These are phyloP conservation scores for Uloborus plumipes DNA, from an alignment of 2,888 invertebrate genomes.

Conservation along the genomic window DNA sequence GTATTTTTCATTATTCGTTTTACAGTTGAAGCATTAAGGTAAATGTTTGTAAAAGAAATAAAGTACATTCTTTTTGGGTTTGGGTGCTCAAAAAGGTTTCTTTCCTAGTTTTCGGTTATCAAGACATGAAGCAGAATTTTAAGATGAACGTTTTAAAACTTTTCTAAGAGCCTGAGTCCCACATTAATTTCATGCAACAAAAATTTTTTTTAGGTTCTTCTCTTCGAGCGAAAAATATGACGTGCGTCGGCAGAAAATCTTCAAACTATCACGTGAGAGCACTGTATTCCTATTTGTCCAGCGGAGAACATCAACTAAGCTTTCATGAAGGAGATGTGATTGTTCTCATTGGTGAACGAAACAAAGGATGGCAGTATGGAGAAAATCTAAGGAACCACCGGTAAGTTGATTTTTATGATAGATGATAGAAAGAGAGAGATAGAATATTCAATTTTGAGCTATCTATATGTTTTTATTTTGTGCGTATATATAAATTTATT, in stretches of 20 bases:
- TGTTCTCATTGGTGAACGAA: slow-evolving; percentile 88
- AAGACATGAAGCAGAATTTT: no score
- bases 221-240: slow-evolving; percentile 71
- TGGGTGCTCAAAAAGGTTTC: no score
- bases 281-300: slow-evolving; percentile 88
- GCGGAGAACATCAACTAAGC: slow-evolving; percentile 90
- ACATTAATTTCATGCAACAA: background rate
- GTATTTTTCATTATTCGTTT: no score
- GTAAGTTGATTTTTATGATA: slow-evolving; percentile 65
- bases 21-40: no score
- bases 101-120: no score
- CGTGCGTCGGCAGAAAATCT: slow-evolving; percentile 72
- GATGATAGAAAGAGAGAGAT: background rate
- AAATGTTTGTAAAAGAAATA: no score
- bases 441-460: no score
- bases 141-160: background rate
- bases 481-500: no score
- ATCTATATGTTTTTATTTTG: no score
- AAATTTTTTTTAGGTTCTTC: slow-evolving; percentile 40
- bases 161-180: no score
- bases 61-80: no score
- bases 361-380: slow-evolving; percentile 97
- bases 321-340: slow-evolving; percentile 92
- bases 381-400: slow-evolving; percentile 89
- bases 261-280: slow-evolving; percentile 82